phyloP scores from a whole-genome alignment of 1,140 invertebrate species.

The Caenorhabditis inopinata region DNA sequence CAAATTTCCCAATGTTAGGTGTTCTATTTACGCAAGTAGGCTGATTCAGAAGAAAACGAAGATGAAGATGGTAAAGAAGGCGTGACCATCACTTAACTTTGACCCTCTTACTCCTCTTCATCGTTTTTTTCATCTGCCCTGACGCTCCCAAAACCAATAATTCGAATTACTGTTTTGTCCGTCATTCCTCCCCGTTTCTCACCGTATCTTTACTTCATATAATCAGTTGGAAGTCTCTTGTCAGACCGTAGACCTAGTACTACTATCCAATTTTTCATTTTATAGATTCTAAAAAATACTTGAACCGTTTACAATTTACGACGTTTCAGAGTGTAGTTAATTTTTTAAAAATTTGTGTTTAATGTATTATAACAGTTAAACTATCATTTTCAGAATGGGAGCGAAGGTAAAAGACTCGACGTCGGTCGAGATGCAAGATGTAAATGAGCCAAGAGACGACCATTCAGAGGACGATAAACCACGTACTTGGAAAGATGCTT shows the following conservation, averaged over 20 bases:
- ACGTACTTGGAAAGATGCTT: slow-evolving; percentile 42
- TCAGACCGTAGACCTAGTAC: neutral
- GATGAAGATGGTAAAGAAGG: slow-evolving; percentile 9
- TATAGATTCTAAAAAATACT: neutral
- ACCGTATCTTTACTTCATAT: neutral
- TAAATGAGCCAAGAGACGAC: neutral
- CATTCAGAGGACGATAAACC: slow-evolving; percentile 13
- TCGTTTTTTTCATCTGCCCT: slow-evolving; percentile 4
- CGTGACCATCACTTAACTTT: slow-evolving; percentile 30
- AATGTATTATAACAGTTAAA: neutral
- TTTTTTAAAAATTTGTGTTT: neutral
- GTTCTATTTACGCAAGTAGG: neutral
- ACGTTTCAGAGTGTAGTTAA: too few relatives aligned
- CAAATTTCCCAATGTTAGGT: neutral
- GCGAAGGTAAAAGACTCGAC: slow-evolving; percentile 23
- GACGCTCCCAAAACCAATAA: slow-evolving; percentile 28
- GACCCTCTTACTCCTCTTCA: slow-evolving; percentile 20
- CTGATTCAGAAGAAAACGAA: neutral
- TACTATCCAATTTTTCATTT: neutral
- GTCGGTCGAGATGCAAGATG: neutral
- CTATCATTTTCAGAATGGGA: neutral
- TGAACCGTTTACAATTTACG: too few relatives aligned
- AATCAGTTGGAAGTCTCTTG: neutral
- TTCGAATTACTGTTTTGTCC: slow-evolving; percentile 29
- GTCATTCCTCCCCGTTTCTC: slow-evolving; percentile 10